Conservation (phyloP, 1,140 invertebrate species). For the roundworm (Caenorhabditis elegans) region DNA sequence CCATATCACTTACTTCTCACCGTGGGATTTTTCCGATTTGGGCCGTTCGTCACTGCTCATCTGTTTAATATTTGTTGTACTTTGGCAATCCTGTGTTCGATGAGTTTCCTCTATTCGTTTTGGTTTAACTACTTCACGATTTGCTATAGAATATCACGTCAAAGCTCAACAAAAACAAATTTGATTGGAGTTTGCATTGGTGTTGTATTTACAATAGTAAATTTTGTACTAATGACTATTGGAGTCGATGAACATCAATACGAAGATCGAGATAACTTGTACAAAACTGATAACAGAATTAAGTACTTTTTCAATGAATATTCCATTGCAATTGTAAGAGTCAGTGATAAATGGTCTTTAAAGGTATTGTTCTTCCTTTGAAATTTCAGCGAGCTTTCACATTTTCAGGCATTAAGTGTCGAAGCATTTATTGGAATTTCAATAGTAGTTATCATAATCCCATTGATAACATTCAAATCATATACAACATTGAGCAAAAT, state of each 20-base stretch:
- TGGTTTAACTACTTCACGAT: slow-evolving; percentile 14
- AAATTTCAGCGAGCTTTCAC: neutral
- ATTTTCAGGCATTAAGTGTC: neutral
- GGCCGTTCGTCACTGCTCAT: neutral
- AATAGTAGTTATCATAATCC: neutral
- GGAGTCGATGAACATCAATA: neutral
- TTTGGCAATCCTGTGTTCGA: neutral
- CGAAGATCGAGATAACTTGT: neutral
- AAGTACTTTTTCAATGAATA: slow-evolving; percentile 1
- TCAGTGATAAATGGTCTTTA: neutral
- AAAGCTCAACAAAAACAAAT: neutral
- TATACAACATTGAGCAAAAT: neutral
- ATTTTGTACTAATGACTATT: neutral
- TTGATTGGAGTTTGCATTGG: neutral
- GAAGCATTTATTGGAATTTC: neutral
- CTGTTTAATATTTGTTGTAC: slow-evolving; percentile 7
- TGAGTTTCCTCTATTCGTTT: neutral
- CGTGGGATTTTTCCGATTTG: neutral
- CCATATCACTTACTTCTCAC: neutral
- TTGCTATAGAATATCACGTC: neutral
- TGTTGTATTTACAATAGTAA: neutral
- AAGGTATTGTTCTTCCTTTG: neutral
- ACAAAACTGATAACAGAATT: neutral
- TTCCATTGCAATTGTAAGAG: neutral
- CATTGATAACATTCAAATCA: neutral